These are phyloP conservation scores for Lophotriccus pileatus DNA, from an alignment of 2,797 vertebrate species.

Conservation along the genomic window DNA sequence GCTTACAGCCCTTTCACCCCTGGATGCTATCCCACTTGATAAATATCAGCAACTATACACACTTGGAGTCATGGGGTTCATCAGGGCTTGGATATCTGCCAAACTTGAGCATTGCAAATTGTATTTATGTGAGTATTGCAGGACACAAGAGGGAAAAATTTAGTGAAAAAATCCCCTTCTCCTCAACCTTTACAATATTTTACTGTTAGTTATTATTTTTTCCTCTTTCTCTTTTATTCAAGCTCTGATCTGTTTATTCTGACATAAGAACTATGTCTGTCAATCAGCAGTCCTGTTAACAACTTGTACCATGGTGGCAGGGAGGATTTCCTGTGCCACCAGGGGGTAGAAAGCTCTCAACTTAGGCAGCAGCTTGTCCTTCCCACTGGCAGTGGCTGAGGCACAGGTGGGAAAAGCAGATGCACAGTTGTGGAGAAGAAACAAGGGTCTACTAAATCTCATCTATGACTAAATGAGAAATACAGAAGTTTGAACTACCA, in stretches of 20 bases:
- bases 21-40: background rate
- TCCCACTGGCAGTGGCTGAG: background rate
- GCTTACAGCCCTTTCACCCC: background rate
- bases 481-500: background rate
- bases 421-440: background rate
- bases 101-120: background rate
- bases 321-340: background rate
- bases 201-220: background rate
- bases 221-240: background rate
- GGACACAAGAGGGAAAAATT: background rate
- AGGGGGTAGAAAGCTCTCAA: background rate
- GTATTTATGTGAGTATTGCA: background rate
- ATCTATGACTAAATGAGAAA: background rate
- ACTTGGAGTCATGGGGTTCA: background rate
- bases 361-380: background rate
- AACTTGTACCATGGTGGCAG: background rate
- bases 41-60: background rate
- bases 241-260: background rate
- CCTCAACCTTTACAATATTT: background rate
- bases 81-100: background rate
- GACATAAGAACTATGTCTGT: background rate
- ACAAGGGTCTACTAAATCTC: background rate
- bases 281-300: background rate
- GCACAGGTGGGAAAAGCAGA: background rate
- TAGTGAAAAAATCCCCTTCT: background rate